Base-by-base conservation (phyloP, 1,140 invertebrate species). In the Euglossa dilemma region DNA sequence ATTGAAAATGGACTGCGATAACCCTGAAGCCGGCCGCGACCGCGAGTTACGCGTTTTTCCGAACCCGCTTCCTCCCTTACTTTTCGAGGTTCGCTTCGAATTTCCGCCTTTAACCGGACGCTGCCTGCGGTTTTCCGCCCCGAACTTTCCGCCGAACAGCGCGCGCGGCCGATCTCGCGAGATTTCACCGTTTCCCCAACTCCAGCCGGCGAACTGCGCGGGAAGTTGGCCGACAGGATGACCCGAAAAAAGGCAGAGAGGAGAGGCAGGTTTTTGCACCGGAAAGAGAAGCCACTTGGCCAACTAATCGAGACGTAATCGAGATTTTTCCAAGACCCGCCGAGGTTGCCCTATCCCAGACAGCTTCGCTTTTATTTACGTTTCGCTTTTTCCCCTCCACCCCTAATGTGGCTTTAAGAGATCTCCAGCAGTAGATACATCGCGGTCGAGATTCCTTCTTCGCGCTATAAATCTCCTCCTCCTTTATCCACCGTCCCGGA, bases 1-100 rank as follows among this genome's bases (percentile, higher is more conserved):
- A 89, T 88, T 81, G 84, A 88, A 88, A 88, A 84, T 84, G 87
- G 74, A 86, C 80, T 73, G 87, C 78, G 82, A 89, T 84, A 86
- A 88, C 64, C 84, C 78, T 88, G 82, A 88, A 89, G 69, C 77
- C 64, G 45, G 61, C 28, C 47, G 43, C 54, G 57, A 56, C 45
- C 28, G 63, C 64, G 63, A 74, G 74, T 86, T 87, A 79, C 76
- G 81, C 81, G 59, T 77, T 87, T 87, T 86, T 87, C 69, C 78
- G 73, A 87, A 87, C 57, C 54, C 12, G 28, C 25, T 43, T 63
- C 18, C 73, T 59, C 75, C 52, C 71, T 87, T 87, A 87, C 85
- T 84, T 87, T 87, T 78, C 77, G 86, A 50, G 80, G 73, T 84
- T 59, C 69, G 11, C 54, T 79, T 54, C 75, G 71, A 84, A 80